phyloP scores from a whole-genome alignment of 2,888 invertebrate species.

The Trichogramma evanescens region DNA sequence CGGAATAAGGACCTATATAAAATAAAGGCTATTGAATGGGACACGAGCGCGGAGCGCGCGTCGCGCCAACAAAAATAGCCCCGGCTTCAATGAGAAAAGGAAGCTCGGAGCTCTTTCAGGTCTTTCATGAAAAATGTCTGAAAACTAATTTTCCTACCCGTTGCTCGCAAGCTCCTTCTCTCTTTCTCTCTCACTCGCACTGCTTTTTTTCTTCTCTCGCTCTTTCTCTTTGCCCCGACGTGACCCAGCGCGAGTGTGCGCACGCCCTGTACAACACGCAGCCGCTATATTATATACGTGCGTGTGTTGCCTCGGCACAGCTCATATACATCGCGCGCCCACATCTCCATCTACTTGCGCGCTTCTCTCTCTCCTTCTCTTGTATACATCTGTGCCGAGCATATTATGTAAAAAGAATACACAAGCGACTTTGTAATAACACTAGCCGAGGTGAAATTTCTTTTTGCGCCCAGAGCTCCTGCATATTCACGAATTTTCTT shows the following conservation, averaged over 20 bases:
- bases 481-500: no score
- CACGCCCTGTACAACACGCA: not conserved
- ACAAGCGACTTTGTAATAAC: no score
- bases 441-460: no score
- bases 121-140: constrained; percentile 46
- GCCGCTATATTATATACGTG: no score
- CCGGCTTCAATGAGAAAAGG: constrained; percentile 42
- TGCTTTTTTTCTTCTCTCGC: constrained; percentile 16
- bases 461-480: no score
- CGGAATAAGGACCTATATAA: constrained; percentile 26
- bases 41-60: constrained; percentile 21
- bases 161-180: constrained; percentile 23
- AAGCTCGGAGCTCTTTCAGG: constrained; percentile 40
- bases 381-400: not conserved
- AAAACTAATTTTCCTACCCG: constrained; percentile 46
- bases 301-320: no score
- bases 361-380: constrained; percentile 6
- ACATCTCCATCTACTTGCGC: constrained; percentile 8
- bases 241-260: not conserved
- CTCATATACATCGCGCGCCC: not conserved
- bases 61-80: constrained; percentile 43
- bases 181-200: constrained; percentile 23
- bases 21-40: constrained; percentile 46
- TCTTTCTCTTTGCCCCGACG: not conserved
- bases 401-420: no score